Percentiles rank a stretch among this genome's conserved stretches.
phyloP scores from a whole-genome alignment of 2,797 vertebrate species.

The Numenius phaeopus region DNA sequence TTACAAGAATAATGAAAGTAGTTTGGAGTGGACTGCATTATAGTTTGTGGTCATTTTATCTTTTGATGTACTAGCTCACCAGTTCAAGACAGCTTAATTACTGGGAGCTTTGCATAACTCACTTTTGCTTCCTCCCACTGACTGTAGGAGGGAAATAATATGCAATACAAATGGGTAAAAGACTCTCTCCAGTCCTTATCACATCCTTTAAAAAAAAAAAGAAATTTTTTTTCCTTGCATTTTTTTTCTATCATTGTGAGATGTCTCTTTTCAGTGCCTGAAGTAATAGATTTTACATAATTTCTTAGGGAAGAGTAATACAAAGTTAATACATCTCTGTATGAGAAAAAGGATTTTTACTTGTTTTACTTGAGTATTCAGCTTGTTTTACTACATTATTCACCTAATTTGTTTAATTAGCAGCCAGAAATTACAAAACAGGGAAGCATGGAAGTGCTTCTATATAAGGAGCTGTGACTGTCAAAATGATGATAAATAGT shows the following conservation, averaged over 20 bases:
- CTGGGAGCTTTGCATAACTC: neutral
- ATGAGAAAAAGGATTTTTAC: neutral
- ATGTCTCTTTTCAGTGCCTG: neutral
- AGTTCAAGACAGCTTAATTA: constrained; percentile 31
- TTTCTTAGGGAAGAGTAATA: neutral
- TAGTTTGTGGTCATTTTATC: neutral
- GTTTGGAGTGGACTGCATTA: neutral
- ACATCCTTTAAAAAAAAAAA: neutral
- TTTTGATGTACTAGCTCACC: constrained; percentile 17
- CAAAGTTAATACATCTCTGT: neutral
- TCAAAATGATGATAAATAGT: neutral
- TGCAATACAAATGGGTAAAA: neutral
- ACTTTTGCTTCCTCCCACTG: neutral
- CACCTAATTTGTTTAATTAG: constrained; percentile 7
- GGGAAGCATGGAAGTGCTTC: neutral
- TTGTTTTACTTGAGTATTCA: constrained; percentile 4
- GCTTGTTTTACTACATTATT: neutral
- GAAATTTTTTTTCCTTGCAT: neutral
- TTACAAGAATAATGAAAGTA: constrained; percentile 3
- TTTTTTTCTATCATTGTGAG: neutral
- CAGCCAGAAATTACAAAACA: neutral
- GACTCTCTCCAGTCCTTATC: neutral
- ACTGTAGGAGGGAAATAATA: neutral
- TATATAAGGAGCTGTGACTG: neutral
- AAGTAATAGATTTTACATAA: neutral